Percentiles rank a stretch among this genome's conserved stretches.
Evolutionary conservation across 23 tunicate genomes (phyloP).

Genomic region (Oikopleura albicans): DNA sequence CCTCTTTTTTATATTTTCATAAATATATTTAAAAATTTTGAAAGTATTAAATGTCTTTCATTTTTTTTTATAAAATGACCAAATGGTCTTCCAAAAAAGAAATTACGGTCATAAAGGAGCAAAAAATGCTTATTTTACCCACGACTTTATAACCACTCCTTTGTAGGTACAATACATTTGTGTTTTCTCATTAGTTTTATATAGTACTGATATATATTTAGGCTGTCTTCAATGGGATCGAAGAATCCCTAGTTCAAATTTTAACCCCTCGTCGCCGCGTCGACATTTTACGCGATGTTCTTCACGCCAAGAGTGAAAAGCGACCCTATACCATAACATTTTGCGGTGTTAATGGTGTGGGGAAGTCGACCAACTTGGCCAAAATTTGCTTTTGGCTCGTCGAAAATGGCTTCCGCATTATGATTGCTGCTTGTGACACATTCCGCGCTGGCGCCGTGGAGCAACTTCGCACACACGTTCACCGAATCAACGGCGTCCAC

Average conservation of each 20-base stretch:
- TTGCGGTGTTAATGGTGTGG: constrained; percentile 99
- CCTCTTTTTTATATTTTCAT: neutral
- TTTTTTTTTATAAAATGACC: too few species aligned
- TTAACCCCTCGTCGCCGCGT: constrained; percentile 86
- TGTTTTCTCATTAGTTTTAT: too few species aligned
- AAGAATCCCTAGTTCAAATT: constrained; percentile 78
- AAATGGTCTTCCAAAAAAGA: too few species aligned
- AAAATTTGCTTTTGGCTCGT: constrained; percentile 97
- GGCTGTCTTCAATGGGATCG: constrained; percentile 61
- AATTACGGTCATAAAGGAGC: too few species aligned
- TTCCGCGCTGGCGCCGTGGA: constrained; percentile 99
- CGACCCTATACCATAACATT: constrained; percentile 85
- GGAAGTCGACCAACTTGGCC: constrained; percentile 93
- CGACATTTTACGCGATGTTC: constrained; percentile 82
- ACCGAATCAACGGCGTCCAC: constrained; percentile 55
- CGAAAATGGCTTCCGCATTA: constrained; percentile 83
- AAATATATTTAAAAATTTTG: neutral
- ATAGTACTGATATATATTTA: too few species aligned
- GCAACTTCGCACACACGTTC: constrained; percentile 82
- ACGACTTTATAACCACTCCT: too few species aligned
- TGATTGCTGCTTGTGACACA: constrained; percentile 99
- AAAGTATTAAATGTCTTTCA: too few species aligned
- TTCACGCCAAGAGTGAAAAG: constrained; percentile 54
- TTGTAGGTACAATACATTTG: too few species aligned
- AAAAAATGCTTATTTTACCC: too few species aligned